Conservation (phyloP, 2,888 invertebrate species). For the Erynnis tages region DNA sequence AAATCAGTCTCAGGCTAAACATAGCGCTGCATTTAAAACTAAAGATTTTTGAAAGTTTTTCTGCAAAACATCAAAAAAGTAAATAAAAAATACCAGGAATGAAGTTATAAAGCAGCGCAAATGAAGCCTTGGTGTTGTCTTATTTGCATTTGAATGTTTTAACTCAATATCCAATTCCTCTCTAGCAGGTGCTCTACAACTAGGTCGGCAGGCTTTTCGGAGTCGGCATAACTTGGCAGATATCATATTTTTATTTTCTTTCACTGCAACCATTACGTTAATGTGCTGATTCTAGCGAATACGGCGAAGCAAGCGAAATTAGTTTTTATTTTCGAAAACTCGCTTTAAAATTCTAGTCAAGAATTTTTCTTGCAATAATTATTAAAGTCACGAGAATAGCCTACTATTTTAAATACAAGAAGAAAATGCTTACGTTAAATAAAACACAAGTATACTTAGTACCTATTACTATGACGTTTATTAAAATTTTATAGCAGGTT, state of each 20-base stretch:
- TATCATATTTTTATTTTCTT: conserved; percentile 37
- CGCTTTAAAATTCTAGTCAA: neutral
- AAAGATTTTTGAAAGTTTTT: too few relatives aligned
- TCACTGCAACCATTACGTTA: conserved; percentile 34
- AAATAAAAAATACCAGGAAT: too few relatives aligned
- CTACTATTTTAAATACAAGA: too few relatives aligned
- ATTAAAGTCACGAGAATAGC: too few relatives aligned
- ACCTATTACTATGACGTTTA: too few relatives aligned
- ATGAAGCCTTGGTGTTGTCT: conserved; percentile 3
- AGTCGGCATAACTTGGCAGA: conserved; percentile 21
- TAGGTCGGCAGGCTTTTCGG: conserved; percentile 8
- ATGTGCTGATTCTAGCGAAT: conserved; percentile 33
- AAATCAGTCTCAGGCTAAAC: too few relatives aligned
- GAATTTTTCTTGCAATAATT: too few relatives aligned
- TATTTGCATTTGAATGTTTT: conserved; percentile 18
- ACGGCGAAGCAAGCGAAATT: conserved; percentile 26
- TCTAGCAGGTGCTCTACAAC: conserved; percentile 12
- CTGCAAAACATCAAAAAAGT: too few relatives aligned
- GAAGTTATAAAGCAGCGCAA: neutral
- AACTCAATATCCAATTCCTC: conserved; percentile 19
- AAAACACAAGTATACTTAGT: too few relatives aligned
- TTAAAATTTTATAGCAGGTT: too few relatives aligned
- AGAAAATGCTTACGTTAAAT: too few relatives aligned
- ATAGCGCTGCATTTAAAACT: too few relatives aligned
- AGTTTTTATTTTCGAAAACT: neutral